A percentile compares a stretch with the other conserved stretches of the same genome.
Evolutionary conservation across 2,113 vertebrate genomes (phyloP).

Genomic region (Macroglossus sobrinus): DNA sequence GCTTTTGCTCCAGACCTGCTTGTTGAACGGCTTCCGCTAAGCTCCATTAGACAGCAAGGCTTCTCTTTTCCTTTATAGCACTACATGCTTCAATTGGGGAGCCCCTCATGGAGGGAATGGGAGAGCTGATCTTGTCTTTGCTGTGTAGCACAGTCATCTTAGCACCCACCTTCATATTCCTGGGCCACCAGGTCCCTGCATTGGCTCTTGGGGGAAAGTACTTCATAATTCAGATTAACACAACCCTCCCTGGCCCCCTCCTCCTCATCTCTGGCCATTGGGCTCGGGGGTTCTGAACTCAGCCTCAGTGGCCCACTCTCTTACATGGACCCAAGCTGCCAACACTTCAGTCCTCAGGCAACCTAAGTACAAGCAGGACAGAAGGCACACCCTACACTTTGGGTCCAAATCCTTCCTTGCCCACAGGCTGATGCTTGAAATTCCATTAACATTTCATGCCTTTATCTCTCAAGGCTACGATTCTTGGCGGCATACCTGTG

Average conservation of each 20-base stretch:
- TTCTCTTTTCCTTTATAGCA: not conserved
- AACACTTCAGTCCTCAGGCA: not conserved
- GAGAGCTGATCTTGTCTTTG: not conserved
- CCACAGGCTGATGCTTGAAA: not conserved
- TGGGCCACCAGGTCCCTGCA: not conserved
- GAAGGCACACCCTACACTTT: not conserved
- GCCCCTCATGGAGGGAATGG: not conserved
- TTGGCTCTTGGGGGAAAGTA: not conserved
- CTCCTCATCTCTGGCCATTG: not conserved
- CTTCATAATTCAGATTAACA: not conserved
- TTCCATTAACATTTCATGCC: not conserved
- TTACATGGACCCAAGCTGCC: not conserved
- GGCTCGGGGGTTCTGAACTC: not conserved
- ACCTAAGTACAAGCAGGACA: not conserved
- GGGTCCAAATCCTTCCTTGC: not conserved
- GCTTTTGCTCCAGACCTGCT: not conserved
- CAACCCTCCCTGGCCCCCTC: not conserved
- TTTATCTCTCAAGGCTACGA: not conserved
- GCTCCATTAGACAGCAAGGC: not conserved
- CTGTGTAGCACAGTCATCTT: not conserved
- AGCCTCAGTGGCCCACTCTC: not conserved
- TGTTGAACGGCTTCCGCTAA: not conserved
- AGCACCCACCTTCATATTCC: not conserved
- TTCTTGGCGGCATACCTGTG: not conserved
- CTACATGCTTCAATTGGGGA: not conserved